Evolutionary conservation across 2,888 invertebrate genomes (phyloP), one percentile per base, ranked within the genome.

Genomic region (Danaus chrysippus): DNA sequence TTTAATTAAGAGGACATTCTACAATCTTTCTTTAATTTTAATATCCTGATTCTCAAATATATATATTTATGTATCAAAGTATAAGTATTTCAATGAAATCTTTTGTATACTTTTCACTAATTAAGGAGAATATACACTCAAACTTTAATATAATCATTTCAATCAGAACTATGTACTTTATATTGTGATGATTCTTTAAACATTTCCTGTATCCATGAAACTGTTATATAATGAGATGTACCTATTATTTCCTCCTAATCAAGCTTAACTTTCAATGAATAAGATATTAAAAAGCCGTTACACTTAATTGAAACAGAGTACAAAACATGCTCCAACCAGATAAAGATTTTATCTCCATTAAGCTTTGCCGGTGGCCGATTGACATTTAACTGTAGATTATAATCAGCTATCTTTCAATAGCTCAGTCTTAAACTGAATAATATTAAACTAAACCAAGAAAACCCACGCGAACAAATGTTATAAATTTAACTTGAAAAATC

Each of bases 221-320:
- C 23, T 34, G 23, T 34, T 6, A 34, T 34, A 6, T 34, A 49
- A 49, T 17, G 11, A 8, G 11, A 3, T 17, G 10, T 49, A 10
- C 15, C 49, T 17, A 49, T 49, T 49, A 49, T 49, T 49, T 49
- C 3, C 17, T 17, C 10, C 10, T 49, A 49, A 49, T n/a, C 8
- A 15, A 49, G 49, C 17, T 17, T 17, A 46, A 49, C 17, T 49
- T 42, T 46, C 54, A 52, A 54, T 34, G 63, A 46, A 68, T 61
- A 62, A 63, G 63, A 61, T 49, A 66, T 63, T 61, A 67, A 61
- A 56, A 58, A 61, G 60, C 64, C 58, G 57, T 63, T 54, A 68
- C 63, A 70, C 64, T 66, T 69, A 67, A 70, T 66, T 70, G 68
- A 70, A 71, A 68, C 68, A 70, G 65, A 63, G 59, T 59, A 70